Conservation (phyloP, 2,113 vertebrate species). For the Lanius ludovicianus region DNA sequence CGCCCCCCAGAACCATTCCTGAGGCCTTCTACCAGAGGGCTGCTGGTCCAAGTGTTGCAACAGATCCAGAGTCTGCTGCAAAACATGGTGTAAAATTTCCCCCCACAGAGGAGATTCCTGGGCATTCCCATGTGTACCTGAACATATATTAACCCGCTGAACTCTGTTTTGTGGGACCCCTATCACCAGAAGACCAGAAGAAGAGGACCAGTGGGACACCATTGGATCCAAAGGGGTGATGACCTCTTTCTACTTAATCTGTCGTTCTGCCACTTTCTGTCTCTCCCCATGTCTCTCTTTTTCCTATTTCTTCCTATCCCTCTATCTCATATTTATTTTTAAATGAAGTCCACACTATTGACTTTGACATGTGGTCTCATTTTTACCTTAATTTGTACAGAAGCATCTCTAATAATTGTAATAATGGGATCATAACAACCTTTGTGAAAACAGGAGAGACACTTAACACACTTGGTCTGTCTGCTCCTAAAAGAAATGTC, state of each 20-base stretch:
- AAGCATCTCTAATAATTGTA: background rate
- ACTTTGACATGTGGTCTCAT: background rate
- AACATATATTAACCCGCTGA: accelerated
- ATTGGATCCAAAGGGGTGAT: background rate
- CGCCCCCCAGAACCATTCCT: background rate
- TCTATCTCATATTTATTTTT: background rate
- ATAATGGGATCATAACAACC: background rate
- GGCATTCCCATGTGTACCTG: no score
- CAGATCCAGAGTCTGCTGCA: background rate
- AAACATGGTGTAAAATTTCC: accelerated
- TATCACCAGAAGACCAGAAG: background rate
- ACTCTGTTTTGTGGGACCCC: background rate
- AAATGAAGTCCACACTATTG: background rate
- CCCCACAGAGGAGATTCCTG: background rate
- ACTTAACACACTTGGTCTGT: background rate
- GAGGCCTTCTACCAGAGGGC: background rate
- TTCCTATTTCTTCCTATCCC: background rate
- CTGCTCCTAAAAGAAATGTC: background rate
- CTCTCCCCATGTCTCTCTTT: background rate
- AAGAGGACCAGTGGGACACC: background rate
- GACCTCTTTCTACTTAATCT: no score
- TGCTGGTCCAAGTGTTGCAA: background rate
- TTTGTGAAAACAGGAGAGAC: background rate
- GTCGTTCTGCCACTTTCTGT: background rate
- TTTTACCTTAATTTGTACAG: background rate